Percentiles rank a stretch among this genome's conserved stretches.
These are phyloP conservation scores for Melanostoma mellinum DNA, from an alignment of 2,888 invertebrate species.

Conservation along the genomic window DNA sequence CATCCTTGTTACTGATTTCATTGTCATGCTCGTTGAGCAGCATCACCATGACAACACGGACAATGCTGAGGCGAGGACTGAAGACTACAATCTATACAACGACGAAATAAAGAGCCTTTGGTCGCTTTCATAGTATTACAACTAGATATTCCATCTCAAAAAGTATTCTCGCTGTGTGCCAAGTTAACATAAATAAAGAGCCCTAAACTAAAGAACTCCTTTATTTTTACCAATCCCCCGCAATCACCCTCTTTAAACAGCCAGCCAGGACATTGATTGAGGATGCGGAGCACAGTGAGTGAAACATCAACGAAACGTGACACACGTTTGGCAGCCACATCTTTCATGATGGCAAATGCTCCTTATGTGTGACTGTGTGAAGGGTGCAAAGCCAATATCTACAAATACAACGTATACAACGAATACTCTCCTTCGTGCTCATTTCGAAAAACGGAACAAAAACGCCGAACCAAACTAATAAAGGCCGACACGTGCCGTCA, in stretches of 20 bases:
- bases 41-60: constrained; percentile 59
- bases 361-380: constrained; percentile 66
- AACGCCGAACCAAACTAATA: constrained; percentile 80
- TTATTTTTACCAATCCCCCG: background rate
- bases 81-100: background rate
- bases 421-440: constrained; percentile 61
- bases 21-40: constrained; percentile 69
- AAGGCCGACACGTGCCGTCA: constrained; percentile 82
- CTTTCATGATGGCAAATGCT: constrained; percentile 22
- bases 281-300: constrained; percentile 54
- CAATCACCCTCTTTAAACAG: background rate
- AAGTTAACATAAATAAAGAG: constrained; percentile 44
- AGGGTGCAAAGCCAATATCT: constrained; percentile 61
- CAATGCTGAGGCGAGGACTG: constrained; percentile 3
- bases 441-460: constrained; percentile 75
- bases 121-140: constrained; percentile 2
- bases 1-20: constrained; percentile 48
- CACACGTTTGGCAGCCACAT: constrained; percentile 56
- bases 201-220: constrained; percentile 47
- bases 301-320: constrained; percentile 71
- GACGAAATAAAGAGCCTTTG: constrained; percentile 49
- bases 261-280: constrained; percentile 61
- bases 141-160: background rate
- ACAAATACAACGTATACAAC: constrained; percentile 61
- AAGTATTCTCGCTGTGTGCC: constrained; percentile 25